Evolutionary conservation across 2,113 vertebrate genomes (phyloP).

Genomic region (Platysteira castanea): DNA sequence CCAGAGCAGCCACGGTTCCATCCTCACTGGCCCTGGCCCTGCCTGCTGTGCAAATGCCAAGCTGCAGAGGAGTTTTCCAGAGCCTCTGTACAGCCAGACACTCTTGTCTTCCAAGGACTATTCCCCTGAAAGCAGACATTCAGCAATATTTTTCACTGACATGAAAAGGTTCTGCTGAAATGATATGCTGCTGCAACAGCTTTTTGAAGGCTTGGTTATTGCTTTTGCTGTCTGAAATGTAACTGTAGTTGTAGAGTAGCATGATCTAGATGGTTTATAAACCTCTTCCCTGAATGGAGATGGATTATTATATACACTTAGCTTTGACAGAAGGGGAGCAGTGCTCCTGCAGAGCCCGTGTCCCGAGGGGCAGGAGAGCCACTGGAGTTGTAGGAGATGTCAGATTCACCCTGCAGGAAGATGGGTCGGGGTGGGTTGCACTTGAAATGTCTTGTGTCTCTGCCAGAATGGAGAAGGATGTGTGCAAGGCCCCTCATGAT

Average conservation of each 20-base stretch:
- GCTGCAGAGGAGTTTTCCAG: not conserved
- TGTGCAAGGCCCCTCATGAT: not conserved
- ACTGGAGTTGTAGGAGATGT: accelerated
- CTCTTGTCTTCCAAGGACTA: not conserved
- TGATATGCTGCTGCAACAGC: slow-evolving; percentile 26
- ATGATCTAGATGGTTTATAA: slow-evolving; percentile 3
- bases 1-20: not conserved
- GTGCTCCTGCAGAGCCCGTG: not conserved
- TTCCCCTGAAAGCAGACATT: not conserved
- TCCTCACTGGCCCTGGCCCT: not conserved
- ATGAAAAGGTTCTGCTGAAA: slow-evolving; percentile 19
- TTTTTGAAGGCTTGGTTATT: slow-evolving; percentile 37
- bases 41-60: not conserved
- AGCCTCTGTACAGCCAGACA: not conserved
- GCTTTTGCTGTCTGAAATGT: slow-evolving; percentile 39
- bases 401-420: not conserved
- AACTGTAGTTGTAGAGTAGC: not conserved
- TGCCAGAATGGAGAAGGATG: not conserved
- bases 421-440: not conserved
- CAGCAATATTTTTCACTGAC: slow-evolving; percentile 11
- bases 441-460: not conserved
- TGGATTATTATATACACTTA: not conserved
- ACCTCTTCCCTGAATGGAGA: not conserved
- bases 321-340: not conserved
- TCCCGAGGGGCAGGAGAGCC: not conserved